Evolutionary conservation across 2,113 vertebrate species (phyloP).

Genomic region (Myrmecophaga tridactyla): DNA sequence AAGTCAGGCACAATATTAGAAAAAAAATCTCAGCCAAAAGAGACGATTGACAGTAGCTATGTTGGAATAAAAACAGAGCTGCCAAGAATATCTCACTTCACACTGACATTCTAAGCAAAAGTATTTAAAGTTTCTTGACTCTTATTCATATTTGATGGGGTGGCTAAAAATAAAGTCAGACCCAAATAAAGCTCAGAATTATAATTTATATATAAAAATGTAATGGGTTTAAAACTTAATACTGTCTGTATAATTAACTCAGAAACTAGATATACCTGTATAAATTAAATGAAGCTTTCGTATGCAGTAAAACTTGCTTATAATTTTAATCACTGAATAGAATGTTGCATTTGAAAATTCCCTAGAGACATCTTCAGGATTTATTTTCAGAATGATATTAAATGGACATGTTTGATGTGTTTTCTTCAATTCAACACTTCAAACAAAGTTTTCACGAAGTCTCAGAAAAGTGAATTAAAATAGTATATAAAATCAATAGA

Average conservation of each 20-base stretch:
- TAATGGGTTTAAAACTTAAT: slow-evolving; percentile 55
- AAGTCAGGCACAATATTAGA: neutral
- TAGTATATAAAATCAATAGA: neutral
- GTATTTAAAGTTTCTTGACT: slow-evolving; percentile 52
- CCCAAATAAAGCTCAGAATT: slow-evolving; percentile 36
- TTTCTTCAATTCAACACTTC: slow-evolving; percentile 40
- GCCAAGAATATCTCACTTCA: slow-evolving; percentile 18
- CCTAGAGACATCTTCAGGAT: slow-evolving; percentile 55
- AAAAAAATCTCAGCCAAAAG: slow-evolving; percentile 7
- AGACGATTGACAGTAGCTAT: slow-evolving; percentile 24
- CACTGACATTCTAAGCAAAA: neutral
- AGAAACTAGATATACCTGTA: slow-evolving; percentile 60
- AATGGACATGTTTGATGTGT: slow-evolving; percentile 55
- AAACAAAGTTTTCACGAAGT: slow-evolving; percentile 38
- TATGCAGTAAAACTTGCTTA: slow-evolving; percentile 64
- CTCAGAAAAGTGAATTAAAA: slow-evolving; percentile 52
- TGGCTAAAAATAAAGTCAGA: slow-evolving; percentile 46
- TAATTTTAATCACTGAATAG: slow-evolving; percentile 58
- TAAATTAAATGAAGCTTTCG: slow-evolving; percentile 66
- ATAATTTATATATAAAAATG: slow-evolving; percentile 51
- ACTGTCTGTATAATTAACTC: slow-evolving; percentile 62
- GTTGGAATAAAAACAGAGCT: slow-evolving; percentile 43
- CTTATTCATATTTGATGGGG: neutral
- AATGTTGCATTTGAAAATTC: slow-evolving; percentile 59
- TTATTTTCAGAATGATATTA: slow-evolving; percentile 68